phyloP scores from a whole-genome alignment of 2,113 vertebrate species.

The Rhabdornis inornatus region DNA sequence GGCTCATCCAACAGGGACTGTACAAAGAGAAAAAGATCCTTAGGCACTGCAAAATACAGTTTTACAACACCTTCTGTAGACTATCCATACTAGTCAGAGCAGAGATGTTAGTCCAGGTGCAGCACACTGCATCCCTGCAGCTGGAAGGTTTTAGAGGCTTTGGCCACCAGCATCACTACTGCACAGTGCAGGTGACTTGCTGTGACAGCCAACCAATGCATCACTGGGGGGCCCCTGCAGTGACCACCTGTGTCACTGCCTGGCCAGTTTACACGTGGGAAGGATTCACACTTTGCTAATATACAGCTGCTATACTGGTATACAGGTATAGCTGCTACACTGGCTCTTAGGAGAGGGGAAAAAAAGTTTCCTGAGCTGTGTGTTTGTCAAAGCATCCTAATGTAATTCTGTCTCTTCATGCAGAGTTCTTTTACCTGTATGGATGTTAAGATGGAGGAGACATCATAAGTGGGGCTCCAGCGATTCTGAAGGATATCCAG shows the following conservation, averaged over 20 bases:
- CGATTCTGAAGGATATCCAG: constrained; percentile 99
- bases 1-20: constrained; percentile 98
- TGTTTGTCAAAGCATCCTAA: neutral
- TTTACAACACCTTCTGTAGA: neutral
- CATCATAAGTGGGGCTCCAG: constrained; percentile 99
- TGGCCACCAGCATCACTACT: rapidly evolving
- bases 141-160: neutral
- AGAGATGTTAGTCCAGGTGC: neutral
- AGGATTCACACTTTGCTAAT: rapidly evolving
- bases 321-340: neutral
- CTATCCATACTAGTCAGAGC: rapidly evolving
- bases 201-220: neutral
- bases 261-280: neutral
- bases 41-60: neutral
- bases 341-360: neutral
- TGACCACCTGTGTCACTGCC: neutral
- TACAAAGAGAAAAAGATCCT: constrained; percentile 29
- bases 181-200: neutral
- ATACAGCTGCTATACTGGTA: neutral
- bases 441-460: constrained; percentile 98
- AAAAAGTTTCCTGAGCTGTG: neutral
- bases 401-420: neutral
- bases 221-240: neutral
- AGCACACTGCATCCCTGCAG: neutral
- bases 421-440: constrained; percentile 86